phyloP scores from a whole-genome alignment of 35 echinoderm and acorn worm species.

The Chiridota heheva region DNA sequence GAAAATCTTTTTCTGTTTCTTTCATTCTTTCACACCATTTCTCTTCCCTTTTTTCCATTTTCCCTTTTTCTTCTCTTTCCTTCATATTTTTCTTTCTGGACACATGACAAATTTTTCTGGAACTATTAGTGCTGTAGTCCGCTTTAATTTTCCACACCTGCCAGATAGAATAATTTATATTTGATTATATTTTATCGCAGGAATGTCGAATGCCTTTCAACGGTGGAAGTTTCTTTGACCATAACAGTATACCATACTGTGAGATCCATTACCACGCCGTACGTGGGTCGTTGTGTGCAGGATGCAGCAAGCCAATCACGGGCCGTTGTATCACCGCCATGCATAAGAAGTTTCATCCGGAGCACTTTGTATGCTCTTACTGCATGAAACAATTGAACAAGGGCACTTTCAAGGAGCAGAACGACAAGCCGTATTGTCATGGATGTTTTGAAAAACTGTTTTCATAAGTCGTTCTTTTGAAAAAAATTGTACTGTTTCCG shows the following conservation, averaged over 20 bases:
- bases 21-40: no score
- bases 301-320: conserved; percentile 93
- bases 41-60: no score
- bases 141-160: no score
- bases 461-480: conserved; percentile 24
- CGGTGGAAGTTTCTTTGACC: conserved; percentile 94
- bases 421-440: conserved; percentile 97
- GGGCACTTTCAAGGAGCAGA: conserved; percentile 99
- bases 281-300: conserved; percentile 81
- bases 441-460: conserved; percentile 92
- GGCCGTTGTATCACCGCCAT: conserved; percentile 98
- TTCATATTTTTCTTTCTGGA: no score
- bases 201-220: conserved; percentile 90
- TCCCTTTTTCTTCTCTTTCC: no score
- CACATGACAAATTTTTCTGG: no score
- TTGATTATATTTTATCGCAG: conserved; percentile 46
- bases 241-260: conserved; percentile 88
- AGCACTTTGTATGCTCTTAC: conserved; percentile 95
- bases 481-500: neutral
- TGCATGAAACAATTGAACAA: conserved; percentile 98
- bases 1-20: neutral
- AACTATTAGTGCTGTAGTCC: no score
- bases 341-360: conserved; percentile 95
- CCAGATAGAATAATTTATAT: neutral
- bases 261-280: conserved; percentile 97